Conservation (phyloP, 2,797 vertebrate species). For the Hephaestus fuliginosus region DNA sequence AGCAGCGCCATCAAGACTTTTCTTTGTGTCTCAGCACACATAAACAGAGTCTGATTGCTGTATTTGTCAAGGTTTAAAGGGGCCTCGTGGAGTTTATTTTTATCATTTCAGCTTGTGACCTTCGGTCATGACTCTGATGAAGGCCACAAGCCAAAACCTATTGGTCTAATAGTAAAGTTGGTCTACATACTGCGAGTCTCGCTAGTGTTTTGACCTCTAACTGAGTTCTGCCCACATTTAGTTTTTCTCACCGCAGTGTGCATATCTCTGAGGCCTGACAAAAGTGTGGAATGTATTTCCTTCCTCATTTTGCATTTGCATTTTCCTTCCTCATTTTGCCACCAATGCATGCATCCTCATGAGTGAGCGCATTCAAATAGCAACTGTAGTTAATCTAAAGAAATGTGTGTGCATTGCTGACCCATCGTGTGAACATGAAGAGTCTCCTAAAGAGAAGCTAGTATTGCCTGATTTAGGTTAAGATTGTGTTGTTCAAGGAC, state of each 20-base stretch:
- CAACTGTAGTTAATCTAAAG: background rate
- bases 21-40: background rate
- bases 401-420: background rate
- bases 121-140: too few species aligned
- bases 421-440: background rate
- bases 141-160: too few species aligned
- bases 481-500: background rate
- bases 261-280: constrained; percentile 8
- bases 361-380: background rate
- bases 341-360: background rate
- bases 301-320: constrained; percentile 22
- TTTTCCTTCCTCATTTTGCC: background rate
- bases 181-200: too few species aligned
- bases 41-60: constrained; percentile 17
- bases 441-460: background rate
- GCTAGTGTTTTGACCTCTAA: background rate
- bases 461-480: background rate
- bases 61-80: constrained; percentile 24
- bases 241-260: constrained; percentile 5
- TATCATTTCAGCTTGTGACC: too few species aligned
- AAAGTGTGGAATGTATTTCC: constrained; percentile 10
- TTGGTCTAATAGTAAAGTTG: too few species aligned
- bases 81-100: background rate
- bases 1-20: constrained; percentile 1
- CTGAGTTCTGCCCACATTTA: constrained; percentile 11